Percentiles rank a stretch among this genome's conserved stretches.
Evolutionary conservation across 2,888 invertebrate genomes (phyloP).

Genomic region (Drosophila quinaria): DNA sequence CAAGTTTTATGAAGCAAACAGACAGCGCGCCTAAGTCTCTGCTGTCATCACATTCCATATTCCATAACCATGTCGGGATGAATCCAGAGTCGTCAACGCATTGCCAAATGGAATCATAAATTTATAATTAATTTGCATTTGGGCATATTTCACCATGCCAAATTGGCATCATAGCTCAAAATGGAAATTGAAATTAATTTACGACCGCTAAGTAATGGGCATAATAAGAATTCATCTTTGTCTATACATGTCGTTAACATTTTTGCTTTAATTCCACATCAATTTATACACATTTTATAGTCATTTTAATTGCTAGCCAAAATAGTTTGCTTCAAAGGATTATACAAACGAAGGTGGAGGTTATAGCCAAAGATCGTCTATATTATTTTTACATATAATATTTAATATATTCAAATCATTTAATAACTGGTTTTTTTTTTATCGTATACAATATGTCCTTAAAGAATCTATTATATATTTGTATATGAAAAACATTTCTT

Average conservation of each 20-base stretch:
- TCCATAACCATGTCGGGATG: conserved; percentile 3
- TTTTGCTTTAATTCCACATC: conserved; percentile 27
- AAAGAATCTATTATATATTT: no score
- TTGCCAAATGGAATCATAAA: conserved; percentile 73
- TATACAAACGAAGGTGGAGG: background rate
- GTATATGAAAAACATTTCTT: no score
- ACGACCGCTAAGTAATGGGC: conserved; percentile 53
- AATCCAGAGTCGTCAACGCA: conserved; percentile 36
- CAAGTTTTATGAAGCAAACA: conserved; percentile 65
- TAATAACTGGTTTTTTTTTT: no score
- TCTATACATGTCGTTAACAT: conserved; percentile 61
- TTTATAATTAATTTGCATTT: conserved; percentile 77
- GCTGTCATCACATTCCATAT: conserved; percentile 35
- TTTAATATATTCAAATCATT: background rate
- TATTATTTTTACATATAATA: background rate
- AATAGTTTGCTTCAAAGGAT: conserved; percentile 39
- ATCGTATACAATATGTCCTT: no score
- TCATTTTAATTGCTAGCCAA: conserved; percentile 33
- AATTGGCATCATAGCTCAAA: conserved; percentile 80
- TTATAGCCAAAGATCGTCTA: background rate
- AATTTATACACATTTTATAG: conserved; percentile 47
- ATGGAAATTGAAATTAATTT: conserved; percentile 54
- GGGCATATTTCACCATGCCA: conserved; percentile 45
- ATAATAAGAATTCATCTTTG: conserved; percentile 13
- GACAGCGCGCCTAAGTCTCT: conserved; percentile 56